A percentile compares a stretch with the other conserved stretches of the same genome.
Evolutionary conservation across 2,797 vertebrate genomes (phyloP).

Genomic region (Borostomias antarcticus): DNA sequence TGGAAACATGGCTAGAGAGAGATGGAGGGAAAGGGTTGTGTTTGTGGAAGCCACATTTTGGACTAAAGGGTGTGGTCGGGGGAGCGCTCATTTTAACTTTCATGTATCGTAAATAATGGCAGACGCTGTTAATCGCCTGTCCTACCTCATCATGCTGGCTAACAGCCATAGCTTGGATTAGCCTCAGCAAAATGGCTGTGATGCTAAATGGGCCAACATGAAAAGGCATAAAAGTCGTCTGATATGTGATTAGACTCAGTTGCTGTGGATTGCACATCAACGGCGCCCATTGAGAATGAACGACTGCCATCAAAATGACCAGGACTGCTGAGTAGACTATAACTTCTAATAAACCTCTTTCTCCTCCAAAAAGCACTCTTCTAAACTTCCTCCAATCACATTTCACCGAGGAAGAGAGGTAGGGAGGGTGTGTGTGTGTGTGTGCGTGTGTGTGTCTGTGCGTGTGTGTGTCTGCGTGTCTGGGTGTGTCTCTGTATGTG

Average conservation of each 20-base stretch:
- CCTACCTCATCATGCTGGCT: slow-evolving; percentile 37
- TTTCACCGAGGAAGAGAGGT: slow-evolving; percentile 17
- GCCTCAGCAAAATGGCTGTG: slow-evolving; percentile 46
- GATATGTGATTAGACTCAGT: slow-evolving; percentile 52
- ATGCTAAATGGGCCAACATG: slow-evolving; percentile 47
- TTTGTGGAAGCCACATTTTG: slow-evolving; percentile 25
- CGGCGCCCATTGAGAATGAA: slow-evolving; percentile 52
- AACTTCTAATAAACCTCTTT: too few relatives aligned
- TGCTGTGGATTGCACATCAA: slow-evolving; percentile 49
- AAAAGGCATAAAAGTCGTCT: slow-evolving; percentile 44
- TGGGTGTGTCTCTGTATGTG: background rate
- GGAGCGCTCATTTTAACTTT: slow-evolving; percentile 43
- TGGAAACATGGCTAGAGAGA: background rate
- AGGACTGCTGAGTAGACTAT: background rate
- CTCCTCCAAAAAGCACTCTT: too few relatives aligned
- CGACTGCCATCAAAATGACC: slow-evolving; percentile 12
- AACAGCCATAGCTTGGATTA: slow-evolving; percentile 39
- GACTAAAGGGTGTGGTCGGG: slow-evolving; percentile 14
- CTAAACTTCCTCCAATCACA: slow-evolving; percentile 4
- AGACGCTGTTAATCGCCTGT: slow-evolving; percentile 39
- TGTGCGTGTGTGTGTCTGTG: background rate
- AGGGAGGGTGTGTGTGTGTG: slow-evolving; percentile 6
- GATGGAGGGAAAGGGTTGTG: too few relatives aligned
- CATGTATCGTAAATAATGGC: slow-evolving; percentile 35
- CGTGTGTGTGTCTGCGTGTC: slow-evolving; percentile 10